Percentiles rank a stretch among this genome's conserved stretches.
phyloP scores from a whole-genome alignment of 2,888 invertebrate genomes.

The Oligia fasciuncula region DNA sequence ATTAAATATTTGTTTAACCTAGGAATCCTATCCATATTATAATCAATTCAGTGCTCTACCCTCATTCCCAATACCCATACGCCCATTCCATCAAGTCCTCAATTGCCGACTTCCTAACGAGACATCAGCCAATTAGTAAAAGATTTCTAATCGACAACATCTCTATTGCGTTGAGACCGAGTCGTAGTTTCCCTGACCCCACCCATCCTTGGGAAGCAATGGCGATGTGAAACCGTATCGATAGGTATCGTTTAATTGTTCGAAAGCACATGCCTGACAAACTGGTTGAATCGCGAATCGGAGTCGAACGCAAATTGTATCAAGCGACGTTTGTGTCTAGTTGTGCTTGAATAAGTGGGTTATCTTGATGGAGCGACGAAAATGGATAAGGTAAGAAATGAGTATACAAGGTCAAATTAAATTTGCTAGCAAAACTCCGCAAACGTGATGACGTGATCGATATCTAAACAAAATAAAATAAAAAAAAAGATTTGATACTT shows the following conservation, averaged over 20 bases:
- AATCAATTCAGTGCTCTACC: not conserved
- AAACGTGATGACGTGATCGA: too few relatives aligned
- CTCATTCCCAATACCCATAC: not conserved
- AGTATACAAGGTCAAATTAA: too few relatives aligned
- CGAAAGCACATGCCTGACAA: slow-evolving; percentile 81
- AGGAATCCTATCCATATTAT: not conserved
- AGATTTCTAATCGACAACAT: slow-evolving; percentile 60
- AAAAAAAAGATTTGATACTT: too few relatives aligned
- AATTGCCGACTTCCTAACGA: slow-evolving; percentile 42
- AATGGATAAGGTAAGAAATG: not conserved
- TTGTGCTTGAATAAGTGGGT: slow-evolving; percentile 6
- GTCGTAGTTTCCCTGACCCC: slow-evolving; percentile 59
- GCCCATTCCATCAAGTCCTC: slow-evolving; percentile 13
- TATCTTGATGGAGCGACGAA: not conserved
- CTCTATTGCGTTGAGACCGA: slow-evolving; percentile 34
- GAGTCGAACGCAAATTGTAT: slow-evolving; percentile 49
- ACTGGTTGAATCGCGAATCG: slow-evolving; percentile 51
- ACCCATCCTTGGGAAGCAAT: slow-evolving; percentile 67
- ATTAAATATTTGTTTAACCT: not conserved
- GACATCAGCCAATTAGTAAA: slow-evolving; percentile 57
- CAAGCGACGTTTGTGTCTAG: slow-evolving; percentile 8
- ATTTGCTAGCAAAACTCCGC: too few relatives aligned
- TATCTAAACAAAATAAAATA: too few relatives aligned
- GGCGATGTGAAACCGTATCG: slow-evolving; percentile 65
- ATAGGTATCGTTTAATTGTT: slow-evolving; percentile 82